Base-by-base conservation (phyloP, 2,888 invertebrate species). In the Xestoiulus laeticollis region DNA sequence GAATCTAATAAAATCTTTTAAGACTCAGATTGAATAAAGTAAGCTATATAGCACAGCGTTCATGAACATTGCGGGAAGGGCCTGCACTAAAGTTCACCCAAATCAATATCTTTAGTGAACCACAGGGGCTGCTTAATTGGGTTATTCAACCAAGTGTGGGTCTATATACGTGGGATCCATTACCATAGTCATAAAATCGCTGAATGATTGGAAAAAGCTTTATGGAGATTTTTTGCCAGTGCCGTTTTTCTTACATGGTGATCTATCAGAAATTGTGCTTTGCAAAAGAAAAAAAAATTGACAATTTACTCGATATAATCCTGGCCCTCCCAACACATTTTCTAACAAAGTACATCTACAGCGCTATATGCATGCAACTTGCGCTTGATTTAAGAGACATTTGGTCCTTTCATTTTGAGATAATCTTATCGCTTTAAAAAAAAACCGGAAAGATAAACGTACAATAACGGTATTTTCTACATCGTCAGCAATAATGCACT, bases 171-270 rank as follows among this genome's bases (percentile, higher is more conserved):
- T 38, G 2, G 78, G 78, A 30, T 30, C 78, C 78, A 78, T 78
- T 78, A 78, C 78, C 78, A 78, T 78, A 78, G 26, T 26, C 78
- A 78, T 78, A 78, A 78, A 78, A 78, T 78, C 78, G 26, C 26
- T 78, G 78, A 30, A 30, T 78, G 78, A 78, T 78, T 30, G 30
- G 30, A 26, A 30, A n/a, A 78, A 78, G 78, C 78, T 78, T 78
- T 78, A 30, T 78, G 14, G 30, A 14, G 78, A n/a, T 22, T 78
- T 78, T 78, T 78, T 78, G 30, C 30, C 14, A 26, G 12, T 1
- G 14, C n/a, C 78, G 26, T 26, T 68, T 68, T 26, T 26, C 26
- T 26, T 10, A 8, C 68, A 26, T 26, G 68, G n/a, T 78, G 78
- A 78, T 78, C 26, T 30, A 78, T 78, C 78, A 78, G 78, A 30